Evolutionary conservation across 2,888 invertebrate genomes (phyloP).

Genomic region (Parelbella ahira): DNA sequence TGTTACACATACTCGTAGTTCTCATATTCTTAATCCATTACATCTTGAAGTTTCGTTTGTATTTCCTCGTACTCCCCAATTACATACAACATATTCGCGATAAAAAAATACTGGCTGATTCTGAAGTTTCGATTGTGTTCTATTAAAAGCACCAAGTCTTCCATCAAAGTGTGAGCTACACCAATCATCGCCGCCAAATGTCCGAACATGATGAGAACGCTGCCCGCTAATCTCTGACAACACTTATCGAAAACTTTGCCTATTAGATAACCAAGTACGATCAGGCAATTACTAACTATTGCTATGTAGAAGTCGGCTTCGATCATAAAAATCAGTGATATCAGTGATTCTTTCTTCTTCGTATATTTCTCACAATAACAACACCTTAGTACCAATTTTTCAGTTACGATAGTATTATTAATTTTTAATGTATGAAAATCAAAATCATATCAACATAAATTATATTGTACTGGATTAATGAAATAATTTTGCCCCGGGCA

Average conservation of each 20-base stretch:
- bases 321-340: conserved; percentile 9
- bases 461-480: no score
- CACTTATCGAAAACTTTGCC: conserved; percentile 31
- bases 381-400: no score
- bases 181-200: conserved; percentile 38
- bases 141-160: conserved; percentile 29
- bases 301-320: conserved; percentile 37
- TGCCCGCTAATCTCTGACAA: conserved; percentile 31
- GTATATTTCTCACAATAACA: no score
- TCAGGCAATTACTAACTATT: conserved; percentile 37
- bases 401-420: no score
- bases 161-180: conserved; percentile 32
- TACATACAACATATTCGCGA: conserved; percentile 42
- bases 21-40: conserved; percentile 13
- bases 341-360: no score
- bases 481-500: no score
- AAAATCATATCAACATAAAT: no score
- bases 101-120: conserved; percentile 39
- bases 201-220: conserved; percentile 38
- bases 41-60: conserved; percentile 20
- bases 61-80: conserved; percentile 45
- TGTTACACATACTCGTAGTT: no score
- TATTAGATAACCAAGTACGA: conserved; percentile 40
- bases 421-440: no score
- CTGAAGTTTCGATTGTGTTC: conserved; percentile 29